Base-by-base conservation (phyloP, 2,888 invertebrate species). In the Mantis religiosa region DNA sequence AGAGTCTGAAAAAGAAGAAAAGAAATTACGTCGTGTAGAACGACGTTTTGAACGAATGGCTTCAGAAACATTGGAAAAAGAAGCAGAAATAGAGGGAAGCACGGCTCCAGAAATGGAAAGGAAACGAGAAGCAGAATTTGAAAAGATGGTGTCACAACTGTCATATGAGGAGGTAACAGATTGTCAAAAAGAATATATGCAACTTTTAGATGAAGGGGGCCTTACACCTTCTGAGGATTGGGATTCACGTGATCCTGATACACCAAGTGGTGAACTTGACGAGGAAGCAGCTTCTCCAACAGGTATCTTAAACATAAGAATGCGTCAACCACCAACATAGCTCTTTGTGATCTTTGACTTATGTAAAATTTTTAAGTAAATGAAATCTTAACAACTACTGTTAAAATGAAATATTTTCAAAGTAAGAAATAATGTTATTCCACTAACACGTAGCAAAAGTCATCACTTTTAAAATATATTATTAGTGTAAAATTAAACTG, bases 1-100 rank as follows among this genome's bases (percentile, higher is more conserved):
- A 25, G 85, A 83, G 7, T 34, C 91, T 87, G 91, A 91, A 14
- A 92, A 92, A 91, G 91, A 90, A 20, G 93, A 93, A 90, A 92
- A 92, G 89, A 94, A 94, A 92, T 91, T 94, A 84, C 92, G 92
- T 90, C 92, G 93, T 90, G 93, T 94, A 87, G 94, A 94, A 91
- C 92, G 94, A 89, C 93, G 93, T 91, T 94, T 94, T 91, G 94
- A 94, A 91, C 91, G 94, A 91, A 93, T 94, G 93, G 94, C 94
- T 83, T 94, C 94, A 25, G 93, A 94, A 91, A 93, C 93, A 28
- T 91, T 94, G 89, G 93, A 93, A 87, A 92, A 92, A 89, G 92
- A 92, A 41, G 92, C 92, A 25, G 92, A 92, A 91, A 90, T 90
- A 83, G 90, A 91, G 82, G 91, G 92, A 90, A 89, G 92, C 88